Evolutionary conservation across 2,113 vertebrate genomes (phyloP), one percentile per base, ranked within the genome.

Genomic region (Sardina pilchardus): DNA sequence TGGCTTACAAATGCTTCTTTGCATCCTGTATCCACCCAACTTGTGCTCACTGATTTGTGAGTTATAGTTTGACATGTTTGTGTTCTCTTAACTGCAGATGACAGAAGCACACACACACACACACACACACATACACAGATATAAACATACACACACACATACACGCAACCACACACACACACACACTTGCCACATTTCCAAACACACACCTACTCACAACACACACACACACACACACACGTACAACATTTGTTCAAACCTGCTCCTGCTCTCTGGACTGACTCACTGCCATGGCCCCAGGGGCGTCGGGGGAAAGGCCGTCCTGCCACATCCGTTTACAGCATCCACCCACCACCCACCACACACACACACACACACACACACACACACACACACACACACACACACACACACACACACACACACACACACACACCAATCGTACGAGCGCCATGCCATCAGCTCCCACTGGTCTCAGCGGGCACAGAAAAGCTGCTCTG

Each of bases 221-320:
- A 30, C 63, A 30, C 63, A 71, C 26, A 71, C 63, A 71, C 26
- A 71, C 63, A 71, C 26, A 67, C 59, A 30, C n/a, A 67, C 59
- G 26, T 4, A 30, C 59, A 67, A 10, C n/a, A 78, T 59, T 59
- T 50, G 45, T 82, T 75, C 44, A 12, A 42, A 85, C 67, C 83
- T 81, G 67, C 75, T 83, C 42, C 47, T 14, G 26, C 45, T 53
- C 24, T 42, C 19, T 12, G 59, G 45, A 80, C 81, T 80, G 47
- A 80, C 59, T 84, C 75, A 82, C 19, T 81, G 42, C 34, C 50
- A 42, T 53, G 6, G 43, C 83, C 83, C 85, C 48, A 83, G 83
- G 84, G 36, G 80, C 26, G 59, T 9, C n/a, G 39, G 67, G 82
- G n/a, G 47, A 86, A 90, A 88, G 80, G 86, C 75, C 50, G 30